A percentile compares a stretch with the other conserved stretches of the same genome.
Evolutionary conservation across 1,140 invertebrate species (phyloP).

Genomic region (Drosophila sturtevanti): DNA sequence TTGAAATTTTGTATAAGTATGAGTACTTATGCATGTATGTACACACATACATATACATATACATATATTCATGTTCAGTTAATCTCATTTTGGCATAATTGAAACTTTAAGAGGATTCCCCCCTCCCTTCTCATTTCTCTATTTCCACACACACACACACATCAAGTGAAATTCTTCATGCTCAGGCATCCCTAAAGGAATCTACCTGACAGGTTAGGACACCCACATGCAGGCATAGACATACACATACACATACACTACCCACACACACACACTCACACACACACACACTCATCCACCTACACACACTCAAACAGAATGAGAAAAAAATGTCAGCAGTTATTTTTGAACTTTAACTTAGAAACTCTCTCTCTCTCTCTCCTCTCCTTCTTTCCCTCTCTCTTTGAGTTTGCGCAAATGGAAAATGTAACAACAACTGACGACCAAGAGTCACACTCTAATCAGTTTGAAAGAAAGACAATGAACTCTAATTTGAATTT

Average conservation of each 20-base stretch:
- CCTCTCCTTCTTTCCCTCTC: neutral
- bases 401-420: neutral
- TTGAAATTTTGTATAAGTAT: constrained; percentile 7
- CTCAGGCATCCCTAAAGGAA: neutral
- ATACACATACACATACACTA: neutral
- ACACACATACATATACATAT: neutral
- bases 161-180: constrained; percentile 1
- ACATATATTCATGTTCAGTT: neutral
- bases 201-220: neutral
- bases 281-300: neutral
- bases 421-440: neutral
- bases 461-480: constrained; percentile 2
- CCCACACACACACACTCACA: neutral
- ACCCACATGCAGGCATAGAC: neutral
- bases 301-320: neutral
- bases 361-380: neutral
- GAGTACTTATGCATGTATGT: neutral
- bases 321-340: constrained; percentile 1
- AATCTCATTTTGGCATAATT: constrained; percentile 18
- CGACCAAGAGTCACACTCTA: neutral
- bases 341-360: constrained; percentile 6
- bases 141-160: neutral
- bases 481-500: constrained; percentile 2
- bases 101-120: constrained; percentile 16
- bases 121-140: neutral